Evolutionary conservation across 2,113 vertebrate genomes (phyloP), one percentile per base, ranked within the genome.

Genomic region (Rhipidura dahli): DNA sequence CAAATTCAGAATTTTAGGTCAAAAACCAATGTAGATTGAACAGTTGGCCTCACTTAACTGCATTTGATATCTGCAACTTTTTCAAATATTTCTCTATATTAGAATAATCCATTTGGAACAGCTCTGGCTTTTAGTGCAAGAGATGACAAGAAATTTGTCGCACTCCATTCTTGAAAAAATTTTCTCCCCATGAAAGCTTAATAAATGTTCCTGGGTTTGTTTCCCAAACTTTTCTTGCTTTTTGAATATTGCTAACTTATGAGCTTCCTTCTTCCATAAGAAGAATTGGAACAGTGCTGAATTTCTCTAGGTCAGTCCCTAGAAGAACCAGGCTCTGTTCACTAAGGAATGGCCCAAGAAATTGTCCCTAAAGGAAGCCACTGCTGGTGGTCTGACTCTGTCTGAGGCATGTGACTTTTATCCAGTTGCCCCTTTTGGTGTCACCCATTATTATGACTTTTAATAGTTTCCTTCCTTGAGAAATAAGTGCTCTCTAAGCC

Each of bases 361-460:
- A 44, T 26, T 26, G 6, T 5, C 1, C 4, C 0, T 23, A 19
- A 21, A 35, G 4, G 39, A 53, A 70, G 40, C 12, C 16, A 2
- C 22, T 82, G 56, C 17, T 72, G 28, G 12, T 37, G 31, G 22
- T 65, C n/a, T 77, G 24, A 15, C 7, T 77, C 64, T 53, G 6
- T 49, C 28, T 70, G 51, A 80, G 57, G 17, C 44, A 50, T 0
- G 0, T 65, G 39, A 15, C 21, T 77, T 72, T 83, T 45, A 49
- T n/a, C 45, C 31, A 42, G 13, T 65, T 53, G 33, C 26, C 17
- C 8, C 20, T 68, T 86, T 83, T 15, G n/a, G 9, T 51, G 22
- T 83, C 22, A 40, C 28, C 20, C 6, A 26, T 71, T 45, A 13
- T 68, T 68, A 42, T 27, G 5, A 39, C 40, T 72, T 86, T 10